Percentiles rank a stretch among this genome's conserved stretches.
Conservation (phyloP, 2,113 vertebrate genomes). For the Pteronura brasiliensis region DNA sequence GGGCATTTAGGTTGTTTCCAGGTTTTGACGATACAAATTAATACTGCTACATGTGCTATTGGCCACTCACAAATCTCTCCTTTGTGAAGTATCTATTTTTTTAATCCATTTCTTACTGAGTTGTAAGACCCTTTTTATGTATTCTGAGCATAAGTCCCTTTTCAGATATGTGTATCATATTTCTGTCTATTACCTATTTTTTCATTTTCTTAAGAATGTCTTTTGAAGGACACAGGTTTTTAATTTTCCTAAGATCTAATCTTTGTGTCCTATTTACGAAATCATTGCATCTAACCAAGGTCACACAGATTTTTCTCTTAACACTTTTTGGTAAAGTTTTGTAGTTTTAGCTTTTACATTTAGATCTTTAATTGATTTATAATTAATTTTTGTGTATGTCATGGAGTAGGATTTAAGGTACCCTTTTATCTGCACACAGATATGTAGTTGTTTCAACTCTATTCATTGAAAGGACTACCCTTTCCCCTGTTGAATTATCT, state of each 20-base stretch:
- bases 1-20: background rate
- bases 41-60: background rate
- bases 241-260: background rate
- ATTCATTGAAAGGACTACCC: background rate
- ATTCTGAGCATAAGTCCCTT: background rate
- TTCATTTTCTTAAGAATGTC: background rate
- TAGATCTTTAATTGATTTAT: background rate
- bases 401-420: background rate
- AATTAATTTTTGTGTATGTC: background rate
- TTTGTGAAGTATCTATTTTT: background rate
- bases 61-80: background rate
- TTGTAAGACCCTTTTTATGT: background rate
- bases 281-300: background rate
- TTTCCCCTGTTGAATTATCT: background rate
- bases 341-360: background rate
- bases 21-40: background rate
- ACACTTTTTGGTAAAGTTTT: background rate
- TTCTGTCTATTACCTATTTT: background rate
- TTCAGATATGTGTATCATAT: background rate
- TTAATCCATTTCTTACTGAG: background rate
- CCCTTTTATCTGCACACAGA: background rate
- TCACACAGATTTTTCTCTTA: background rate
- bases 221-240: background rate
- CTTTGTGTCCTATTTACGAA: conserved; percentile 2
- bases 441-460: background rate